These are phyloP conservation scores for Sesamia inferens DNA, from an alignment of 2,888 invertebrate species.

Conservation along the genomic window DNA sequence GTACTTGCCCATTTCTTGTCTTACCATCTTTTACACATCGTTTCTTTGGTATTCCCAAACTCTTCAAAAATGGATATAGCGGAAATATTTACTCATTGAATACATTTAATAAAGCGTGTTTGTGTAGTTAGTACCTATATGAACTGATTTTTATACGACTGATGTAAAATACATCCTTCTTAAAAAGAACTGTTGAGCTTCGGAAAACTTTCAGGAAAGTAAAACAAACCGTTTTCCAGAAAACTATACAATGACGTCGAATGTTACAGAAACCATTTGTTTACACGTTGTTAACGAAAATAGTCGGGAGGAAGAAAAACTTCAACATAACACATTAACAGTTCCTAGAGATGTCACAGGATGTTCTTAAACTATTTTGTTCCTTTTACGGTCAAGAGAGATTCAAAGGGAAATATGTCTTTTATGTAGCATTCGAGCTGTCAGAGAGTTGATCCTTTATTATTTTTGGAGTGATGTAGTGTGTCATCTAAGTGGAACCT, in stretches of 20 bases:
- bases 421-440: slow-evolving; percentile 54
- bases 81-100: background rate
- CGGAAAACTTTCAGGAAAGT: slow-evolving; percentile 31
- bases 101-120: background rate
- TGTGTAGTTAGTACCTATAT: background rate
- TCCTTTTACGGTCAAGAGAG: slow-evolving; percentile 56
- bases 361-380: slow-evolving; percentile 57
- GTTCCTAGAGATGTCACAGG: slow-evolving; percentile 62
- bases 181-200: slow-evolving; percentile 28
- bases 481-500: slow-evolving; percentile 37
- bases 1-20: background rate
- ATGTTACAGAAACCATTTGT: slow-evolving; percentile 63
- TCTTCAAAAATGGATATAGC: background rate
- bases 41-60: no score
- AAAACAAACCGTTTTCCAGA: slow-evolving; percentile 29
- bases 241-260: slow-evolving; percentile 38
- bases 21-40: background rate
- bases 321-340: slow-evolving; percentile 62
- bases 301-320: slow-evolving; percentile 57
- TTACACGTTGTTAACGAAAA: slow-evolving; percentile 57
- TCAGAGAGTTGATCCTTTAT: slow-evolving; percentile 51
- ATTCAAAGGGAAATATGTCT: slow-evolving; percentile 57
- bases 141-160: background rate
- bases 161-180: slow-evolving; percentile 4
- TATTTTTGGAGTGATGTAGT: slow-evolving; percentile 50